phyloP scores from a whole-genome alignment of 2,113 vertebrate species.

The Callaeas wilsoni region DNA sequence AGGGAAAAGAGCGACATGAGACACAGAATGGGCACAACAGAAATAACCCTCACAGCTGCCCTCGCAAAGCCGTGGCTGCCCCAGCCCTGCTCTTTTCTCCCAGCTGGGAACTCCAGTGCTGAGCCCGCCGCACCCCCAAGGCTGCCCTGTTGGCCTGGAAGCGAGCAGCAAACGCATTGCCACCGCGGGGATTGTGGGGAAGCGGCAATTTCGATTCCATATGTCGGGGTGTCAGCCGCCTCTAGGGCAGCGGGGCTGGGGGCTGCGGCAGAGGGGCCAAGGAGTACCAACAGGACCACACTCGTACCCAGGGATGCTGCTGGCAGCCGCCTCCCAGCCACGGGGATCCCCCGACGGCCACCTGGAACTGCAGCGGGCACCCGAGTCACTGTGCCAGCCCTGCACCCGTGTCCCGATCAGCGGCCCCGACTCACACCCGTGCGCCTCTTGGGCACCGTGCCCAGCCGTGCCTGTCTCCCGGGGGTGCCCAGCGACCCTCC shows the following conservation, averaged over 20 bases:
- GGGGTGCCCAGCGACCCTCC: neutral
- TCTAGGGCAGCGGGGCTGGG: neutral
- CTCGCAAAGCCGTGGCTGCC: neutral
- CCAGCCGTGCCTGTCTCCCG: neutral
- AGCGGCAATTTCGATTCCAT: neutral
- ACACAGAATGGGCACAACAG: neutral
- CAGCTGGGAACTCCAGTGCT: accelerated
- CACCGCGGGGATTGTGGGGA: neutral
- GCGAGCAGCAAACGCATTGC: neutral
- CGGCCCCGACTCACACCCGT: neutral
- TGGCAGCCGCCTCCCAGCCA: neutral
- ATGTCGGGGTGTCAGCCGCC: neutral
- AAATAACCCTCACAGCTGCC: neutral
- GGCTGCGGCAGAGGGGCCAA: neutral
- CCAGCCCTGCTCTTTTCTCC: neutral
- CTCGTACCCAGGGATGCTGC: neutral
- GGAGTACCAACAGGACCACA: accelerated
- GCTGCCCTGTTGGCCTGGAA: neutral
- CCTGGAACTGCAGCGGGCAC: neutral
- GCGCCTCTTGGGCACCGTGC: neutral
- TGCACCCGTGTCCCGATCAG: neutral
- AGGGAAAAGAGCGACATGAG: neutral
- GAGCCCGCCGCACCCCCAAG: neutral
- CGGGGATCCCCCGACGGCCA: neutral
- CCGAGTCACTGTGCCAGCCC: neutral